These are phyloP conservation scores for Spinibarbus caldwelli DNA, from an alignment of 2,797 vertebrate species.

Conservation along the genomic window DNA sequence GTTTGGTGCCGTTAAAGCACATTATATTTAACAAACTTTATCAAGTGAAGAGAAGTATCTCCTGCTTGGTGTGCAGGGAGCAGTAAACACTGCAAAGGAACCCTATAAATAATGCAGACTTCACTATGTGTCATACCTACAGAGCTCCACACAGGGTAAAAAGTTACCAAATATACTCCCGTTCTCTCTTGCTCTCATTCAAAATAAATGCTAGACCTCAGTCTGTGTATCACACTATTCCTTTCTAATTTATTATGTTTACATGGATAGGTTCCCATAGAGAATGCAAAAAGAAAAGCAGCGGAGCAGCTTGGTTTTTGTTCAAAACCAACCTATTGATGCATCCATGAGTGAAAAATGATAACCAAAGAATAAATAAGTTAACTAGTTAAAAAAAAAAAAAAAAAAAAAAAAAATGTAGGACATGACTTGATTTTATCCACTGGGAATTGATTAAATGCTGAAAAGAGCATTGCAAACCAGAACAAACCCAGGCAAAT, in stretches of 20 bases:
- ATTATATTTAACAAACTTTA: not conserved
- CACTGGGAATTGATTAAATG: not conserved
- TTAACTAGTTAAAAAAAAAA: too few relatives aligned
- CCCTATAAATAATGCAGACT: not conserved
- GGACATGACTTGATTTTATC: not conserved
- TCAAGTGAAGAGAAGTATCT: not conserved
- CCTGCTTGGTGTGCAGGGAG: not conserved
- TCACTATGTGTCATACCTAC: not conserved
- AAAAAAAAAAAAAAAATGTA: not conserved
- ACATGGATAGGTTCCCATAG: not conserved
- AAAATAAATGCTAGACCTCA: not conserved
- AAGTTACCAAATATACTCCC: constrained; percentile 62
- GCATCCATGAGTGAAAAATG: not conserved
- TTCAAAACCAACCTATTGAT: too few relatives aligned
- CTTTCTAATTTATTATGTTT: not conserved
- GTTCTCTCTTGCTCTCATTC: not conserved
- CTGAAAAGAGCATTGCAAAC: not conserved
- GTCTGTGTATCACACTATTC: not conserved
- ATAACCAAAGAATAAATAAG: too few relatives aligned
- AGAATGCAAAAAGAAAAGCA: constrained; percentile 18
- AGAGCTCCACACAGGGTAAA: constrained; percentile 22
- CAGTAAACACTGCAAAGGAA: not conserved
- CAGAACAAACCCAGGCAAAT: not conserved
- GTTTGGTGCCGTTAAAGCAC: not conserved
- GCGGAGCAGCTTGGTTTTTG: not conserved